Base-by-base conservation (phyloP, 1,140 invertebrate species). In the Drosophila miranda region DNA sequence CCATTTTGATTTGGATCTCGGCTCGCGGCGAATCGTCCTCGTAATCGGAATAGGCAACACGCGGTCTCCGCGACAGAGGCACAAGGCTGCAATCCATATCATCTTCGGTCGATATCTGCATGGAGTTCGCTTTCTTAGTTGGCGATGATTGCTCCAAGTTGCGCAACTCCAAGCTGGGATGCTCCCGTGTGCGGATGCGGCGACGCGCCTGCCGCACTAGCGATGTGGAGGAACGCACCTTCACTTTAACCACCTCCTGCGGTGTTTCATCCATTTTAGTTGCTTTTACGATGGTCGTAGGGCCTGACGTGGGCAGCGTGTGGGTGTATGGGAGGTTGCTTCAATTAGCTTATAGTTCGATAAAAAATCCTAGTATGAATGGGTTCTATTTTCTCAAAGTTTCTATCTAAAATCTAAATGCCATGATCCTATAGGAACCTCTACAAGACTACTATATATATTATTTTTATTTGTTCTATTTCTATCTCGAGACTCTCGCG, bases 1-100 rank as follows among this genome's bases (percentile, higher is more conserved):
- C 81, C 26, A 86, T 6, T n/a, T 75, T 71, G 7, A 77, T 75
- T 14, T 67, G 67, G 5, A 86, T 76, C n/a, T 80, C 80, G 8
- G 59, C 50, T 13, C 62, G 16, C 2, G 62, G 67, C 7, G 51
- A 67, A 2, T 75, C 71, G 8, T 71, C 53, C 2, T 82, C 80
- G 3, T 64, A 71, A 3, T 14, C 70, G 0, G 70, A 62, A 44
- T 64, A 67, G 0, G 16, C 3, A 2, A 21, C 56, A 0, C 52
- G 38, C 13, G 16, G 19, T 6, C 11, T 28, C 8, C 43, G 41
- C 8, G 43, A 46, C 28, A 80, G 3, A 6, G 55, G 30, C 26
- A 57, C 19, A 6, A 57, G 14, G 26, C 14, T 19, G 55, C 43
- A n/a, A 3, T 57, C 34, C 26, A 57, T 57, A 21, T 57, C 26